Base-by-base conservation (phyloP, 2,888 invertebrate species). In the Apocheima hispidaria region DNA sequence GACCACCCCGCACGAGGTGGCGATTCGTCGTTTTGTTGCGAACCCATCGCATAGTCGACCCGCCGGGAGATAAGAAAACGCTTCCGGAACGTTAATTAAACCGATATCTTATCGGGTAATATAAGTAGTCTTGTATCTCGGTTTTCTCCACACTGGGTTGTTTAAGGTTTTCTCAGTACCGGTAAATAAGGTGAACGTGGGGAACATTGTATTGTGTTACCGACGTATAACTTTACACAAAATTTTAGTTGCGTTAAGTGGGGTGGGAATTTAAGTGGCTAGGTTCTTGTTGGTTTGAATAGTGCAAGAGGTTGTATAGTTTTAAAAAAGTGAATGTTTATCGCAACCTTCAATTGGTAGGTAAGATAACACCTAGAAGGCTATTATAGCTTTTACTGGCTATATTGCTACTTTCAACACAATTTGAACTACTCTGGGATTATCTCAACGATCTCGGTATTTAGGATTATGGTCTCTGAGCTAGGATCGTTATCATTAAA, bases 1-100 rank as follows among this genome's bases (percentile, higher is more conserved):
- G 83, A 81, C 79, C 84, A 83, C 78, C 83, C 71, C 70, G 65
- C 63, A 69, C 64, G 69, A 73, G 71, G 78, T 77, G 78, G 77
- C 78, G 74, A 80, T 82, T 80, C 79, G 76, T 78, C 78, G 75
- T 70, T 77, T 81, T 78, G 73, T 68, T 61, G 66, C 68, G 63
- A 70, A 73, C 71, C 71, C 71, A 75, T 44, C 52, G 53, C 36
- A 36, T 38, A 28, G 38, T 36, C 43, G 55, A 46, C 52, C 53
- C 53, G 33, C 36, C 16, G 38, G 55, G 52, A 52, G 74, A 81
- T 81, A 81, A 82, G 78, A 76, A 77, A 74, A 68, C 69, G 66
- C 62, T 72, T 71, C 67, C 70, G 67, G 70, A 70, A 74, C 75
- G 68, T 80, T 82, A 79, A 82, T 82, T 81, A 79, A 79, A 77